Evolutionary conservation across 2,888 invertebrate species (phyloP).

Genomic region (Andrena dorsata): DNA sequence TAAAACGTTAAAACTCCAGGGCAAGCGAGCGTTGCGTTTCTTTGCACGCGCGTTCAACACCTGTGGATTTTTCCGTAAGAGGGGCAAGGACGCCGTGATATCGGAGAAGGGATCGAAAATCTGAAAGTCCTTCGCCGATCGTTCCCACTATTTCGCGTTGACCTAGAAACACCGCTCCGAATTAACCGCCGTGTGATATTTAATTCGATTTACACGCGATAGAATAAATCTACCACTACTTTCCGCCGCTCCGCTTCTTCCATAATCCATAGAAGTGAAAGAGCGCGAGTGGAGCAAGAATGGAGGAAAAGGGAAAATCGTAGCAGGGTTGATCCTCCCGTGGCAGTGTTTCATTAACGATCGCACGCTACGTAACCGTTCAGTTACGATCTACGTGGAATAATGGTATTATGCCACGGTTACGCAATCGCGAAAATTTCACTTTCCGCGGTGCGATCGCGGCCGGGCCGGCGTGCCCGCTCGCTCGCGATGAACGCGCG

Average conservation of each 20-base stretch:
- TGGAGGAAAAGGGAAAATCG: not conserved
- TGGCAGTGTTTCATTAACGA: conserved; percentile 36
- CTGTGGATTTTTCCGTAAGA: conserved; percentile 8
- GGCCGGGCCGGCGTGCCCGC: conserved; percentile 2
- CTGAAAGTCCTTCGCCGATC: conserved; percentile 41
- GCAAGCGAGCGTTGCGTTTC: not conserved
- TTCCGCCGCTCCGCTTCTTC: not conserved
- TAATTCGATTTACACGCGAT: not conserved
- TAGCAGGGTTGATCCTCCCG: not conserved
- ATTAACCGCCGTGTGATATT: not conserved
- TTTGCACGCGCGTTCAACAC: not conserved
- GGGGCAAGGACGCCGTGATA: conserved; percentile 34
- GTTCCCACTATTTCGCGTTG: conserved; percentile 22
- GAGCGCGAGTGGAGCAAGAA: not conserved
- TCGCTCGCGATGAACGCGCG: conserved; percentile 28
- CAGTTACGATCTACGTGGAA: conserved; percentile 54
- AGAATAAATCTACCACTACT: not conserved
- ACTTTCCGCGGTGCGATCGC: conserved; percentile 74
- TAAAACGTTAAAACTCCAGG: not conserved
- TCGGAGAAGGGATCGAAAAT: conserved; percentile 55
- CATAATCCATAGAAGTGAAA: not conserved
- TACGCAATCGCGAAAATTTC: conserved; percentile 77
- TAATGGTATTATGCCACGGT: conserved; percentile 73
- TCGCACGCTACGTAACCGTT: conserved; percentile 13
- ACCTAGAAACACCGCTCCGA: conserved; percentile 10